Evolutionary conservation across 2,888 invertebrate genomes (phyloP).

Genomic region (Spisula solida): DNA sequence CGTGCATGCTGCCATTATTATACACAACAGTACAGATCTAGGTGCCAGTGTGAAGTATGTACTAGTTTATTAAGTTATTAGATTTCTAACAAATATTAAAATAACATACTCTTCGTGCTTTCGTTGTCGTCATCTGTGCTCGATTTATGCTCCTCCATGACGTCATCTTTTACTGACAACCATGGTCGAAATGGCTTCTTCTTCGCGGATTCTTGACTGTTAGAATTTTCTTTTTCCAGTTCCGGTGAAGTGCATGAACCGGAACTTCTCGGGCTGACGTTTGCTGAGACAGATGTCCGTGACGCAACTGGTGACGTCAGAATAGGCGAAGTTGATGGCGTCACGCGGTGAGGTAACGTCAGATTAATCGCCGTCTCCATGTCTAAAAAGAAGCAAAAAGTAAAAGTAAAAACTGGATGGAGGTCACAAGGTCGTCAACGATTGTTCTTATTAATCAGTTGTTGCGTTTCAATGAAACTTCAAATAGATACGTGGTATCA

Average conservation of each 20-base stretch:
- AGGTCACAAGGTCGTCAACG: too few relatives aligned
- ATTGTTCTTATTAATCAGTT: too few relatives aligned
- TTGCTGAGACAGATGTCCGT: constrained; percentile 43
- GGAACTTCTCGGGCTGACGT: constrained; percentile 55
- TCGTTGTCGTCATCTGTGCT: neutral
- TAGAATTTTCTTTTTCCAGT: neutral
- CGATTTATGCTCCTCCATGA: neutral
- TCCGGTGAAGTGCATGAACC: constrained; percentile 32
- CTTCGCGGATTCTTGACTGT: neutral
- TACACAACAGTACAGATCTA: too few relatives aligned
- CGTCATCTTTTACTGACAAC: constrained; percentile 61
- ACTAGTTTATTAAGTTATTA: too few relatives aligned
- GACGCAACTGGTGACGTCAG: constrained; percentile 55
- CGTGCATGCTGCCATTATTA: too few relatives aligned
- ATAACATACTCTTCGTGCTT: neutral
- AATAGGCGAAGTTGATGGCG: constrained; percentile 62
- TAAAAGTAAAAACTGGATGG: too few relatives aligned
- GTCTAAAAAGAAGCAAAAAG: constrained; percentile 7
- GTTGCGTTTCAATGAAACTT: too few relatives aligned
- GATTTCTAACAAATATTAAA: too few relatives aligned
- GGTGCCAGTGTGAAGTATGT: too few relatives aligned
- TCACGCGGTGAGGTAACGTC: constrained; percentile 60
- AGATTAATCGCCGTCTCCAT: constrained; percentile 60
- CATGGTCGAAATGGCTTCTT: constrained; percentile 74
- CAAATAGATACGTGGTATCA: too few relatives aligned